Base-by-base conservation (phyloP, 2,113 vertebrate species). In the Ploceus nigricollis region DNA sequence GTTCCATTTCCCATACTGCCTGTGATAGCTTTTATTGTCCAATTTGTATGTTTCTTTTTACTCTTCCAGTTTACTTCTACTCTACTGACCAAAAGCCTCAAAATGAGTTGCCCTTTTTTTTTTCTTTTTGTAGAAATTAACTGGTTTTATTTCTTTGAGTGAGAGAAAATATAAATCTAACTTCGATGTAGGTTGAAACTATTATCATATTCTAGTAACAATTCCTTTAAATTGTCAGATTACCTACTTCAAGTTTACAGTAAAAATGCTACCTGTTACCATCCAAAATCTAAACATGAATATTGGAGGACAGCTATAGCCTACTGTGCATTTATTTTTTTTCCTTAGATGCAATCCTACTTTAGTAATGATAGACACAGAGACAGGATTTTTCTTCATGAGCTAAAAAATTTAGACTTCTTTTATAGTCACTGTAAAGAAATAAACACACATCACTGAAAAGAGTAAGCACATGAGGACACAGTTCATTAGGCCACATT, bases 51-150 rank as follows among this genome's bases (percentile, higher is more conserved):
- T 79, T 23, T 90, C 48, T 57, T 82, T 60, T 61, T 80, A 58
- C 45, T 96, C 50, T 60, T 94, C 17, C 56, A 69, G 24, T 66
- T 86, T 82, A 66, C 30, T 82, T 73, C 87, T 90, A 48, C 42
- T 91, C 31, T 69, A 80, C 28, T 91, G 64, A 81, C 35, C 58
- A 94, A 91, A 92, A 73, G 35, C 33, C 56, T 95, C 40, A 77
- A 88, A 94, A 50, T 93, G 4, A 35, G n/a, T 82, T 24, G 3
- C 8, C 5, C 4, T 9, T 37, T 89, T 89, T 84, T 87, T 7
- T 8, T 7, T 47, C 84, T 89, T 85, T 91, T 54, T 6, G 35
- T 51, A 77, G 44, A 90, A 90, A 69, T 66, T 76, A 13, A 31
- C 16, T 89, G n/a, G 37, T 75, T 35, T 64, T 54, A 50, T 76